phyloP scores from a whole-genome alignment of 92 coral and sea anemone genomes.

The Palythoa grandis region DNA sequence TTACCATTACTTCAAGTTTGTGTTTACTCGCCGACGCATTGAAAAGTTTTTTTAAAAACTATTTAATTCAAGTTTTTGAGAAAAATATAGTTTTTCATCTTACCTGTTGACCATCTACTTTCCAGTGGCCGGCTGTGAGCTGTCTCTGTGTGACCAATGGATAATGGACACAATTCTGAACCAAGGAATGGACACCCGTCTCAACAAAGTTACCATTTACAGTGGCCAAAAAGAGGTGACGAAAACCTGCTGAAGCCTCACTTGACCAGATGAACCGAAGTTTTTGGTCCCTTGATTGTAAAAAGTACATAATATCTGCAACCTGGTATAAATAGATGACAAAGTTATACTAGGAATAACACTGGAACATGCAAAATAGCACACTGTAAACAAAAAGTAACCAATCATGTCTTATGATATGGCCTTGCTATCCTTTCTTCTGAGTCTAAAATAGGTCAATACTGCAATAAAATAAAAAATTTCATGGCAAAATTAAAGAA shows the following conservation, averaged over 20 bases:
- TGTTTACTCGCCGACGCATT: no score
- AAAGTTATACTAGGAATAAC: not conserved
- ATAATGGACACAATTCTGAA: slow-evolving; percentile 81
- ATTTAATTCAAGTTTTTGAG: no score
- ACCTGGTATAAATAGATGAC: slow-evolving; percentile 53
- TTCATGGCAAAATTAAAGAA: no score
- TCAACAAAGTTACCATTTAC: slow-evolving; percentile 74
- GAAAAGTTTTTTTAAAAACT: no score
- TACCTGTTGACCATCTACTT: slow-evolving; percentile 91
- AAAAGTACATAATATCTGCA: slow-evolving; percentile 85
- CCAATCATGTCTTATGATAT: no score
- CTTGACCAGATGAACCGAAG: slow-evolving; percentile 97
- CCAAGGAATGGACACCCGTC: slow-evolving; percentile 71
- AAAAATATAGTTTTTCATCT: slow-evolving; percentile 16
- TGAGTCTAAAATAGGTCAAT: no score
- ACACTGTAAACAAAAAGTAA: no score
- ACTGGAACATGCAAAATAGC: no score
- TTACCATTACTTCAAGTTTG: no score
- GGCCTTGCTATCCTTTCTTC: no score
- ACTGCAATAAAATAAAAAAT: no score
- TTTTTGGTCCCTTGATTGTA: slow-evolving; percentile 55
- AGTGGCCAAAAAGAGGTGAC: slow-evolving; percentile 91
- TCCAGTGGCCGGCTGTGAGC: slow-evolving; percentile 97
- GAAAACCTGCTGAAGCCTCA: slow-evolving; percentile 88
- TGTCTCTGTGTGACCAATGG: slow-evolving; percentile 93